These are phyloP conservation scores for Pleuronectes platessa DNA, from an alignment of 2,113 vertebrate species.

Conservation along the genomic window DNA sequence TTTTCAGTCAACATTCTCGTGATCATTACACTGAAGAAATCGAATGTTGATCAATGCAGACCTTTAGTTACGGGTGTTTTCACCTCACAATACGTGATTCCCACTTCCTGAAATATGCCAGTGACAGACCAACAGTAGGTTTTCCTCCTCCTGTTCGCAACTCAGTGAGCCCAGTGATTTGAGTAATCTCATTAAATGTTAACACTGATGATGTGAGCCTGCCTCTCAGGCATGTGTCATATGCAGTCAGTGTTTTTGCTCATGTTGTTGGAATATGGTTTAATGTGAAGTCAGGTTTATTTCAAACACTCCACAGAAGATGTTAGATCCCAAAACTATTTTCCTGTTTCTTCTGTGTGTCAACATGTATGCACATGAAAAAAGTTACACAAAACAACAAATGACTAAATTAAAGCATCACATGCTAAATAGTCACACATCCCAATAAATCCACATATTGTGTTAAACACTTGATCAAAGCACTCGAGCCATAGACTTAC, in stretches of 20 bases:
- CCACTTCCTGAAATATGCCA: not conserved
- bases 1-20: conserved; percentile 10
- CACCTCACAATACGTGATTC: not conserved
- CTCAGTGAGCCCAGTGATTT: conserved; percentile 1
- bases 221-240: conserved; percentile 17
- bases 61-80: not conserved
- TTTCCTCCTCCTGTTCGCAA: conserved; percentile 20
- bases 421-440: too few species aligned
- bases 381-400: too few species aligned
- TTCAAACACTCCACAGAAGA: too few species aligned
- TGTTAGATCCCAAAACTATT: too few species aligned
- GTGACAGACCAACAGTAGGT: conserved; percentile 1
- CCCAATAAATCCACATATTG: too few species aligned
- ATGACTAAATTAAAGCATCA: too few species aligned
- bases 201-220: conserved; percentile 1
- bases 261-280: too few species aligned
- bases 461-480: too few species aligned
- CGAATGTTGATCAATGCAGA: not conserved
- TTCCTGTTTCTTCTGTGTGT: too few species aligned
- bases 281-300: too few species aligned
- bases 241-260: conserved; percentile 13
- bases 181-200: not conserved
- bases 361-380: too few species aligned
- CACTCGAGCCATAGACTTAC: too few species aligned
- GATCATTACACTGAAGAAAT: conserved; percentile 4